A percentile compares a stretch with the other conserved stretches of the same genome.
phyloP scores from a whole-genome alignment of 2,797 vertebrate species.

The Micrastur ruficollis region DNA sequence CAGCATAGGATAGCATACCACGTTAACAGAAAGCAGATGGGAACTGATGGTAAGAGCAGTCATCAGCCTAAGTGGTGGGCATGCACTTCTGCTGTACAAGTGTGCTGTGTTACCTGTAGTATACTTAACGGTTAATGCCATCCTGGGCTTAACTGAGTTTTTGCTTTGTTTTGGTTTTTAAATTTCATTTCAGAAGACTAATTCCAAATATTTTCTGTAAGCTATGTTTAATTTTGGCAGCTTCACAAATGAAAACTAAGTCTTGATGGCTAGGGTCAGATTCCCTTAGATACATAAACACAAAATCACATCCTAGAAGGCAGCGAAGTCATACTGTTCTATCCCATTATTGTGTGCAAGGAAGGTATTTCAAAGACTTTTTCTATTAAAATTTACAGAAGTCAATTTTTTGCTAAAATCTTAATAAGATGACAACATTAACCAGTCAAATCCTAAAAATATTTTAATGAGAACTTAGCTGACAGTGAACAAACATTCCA shows the following conservation, averaged over 20 bases:
- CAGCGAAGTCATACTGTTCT: background rate
- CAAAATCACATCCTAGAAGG: background rate
- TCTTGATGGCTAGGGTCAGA: background rate
- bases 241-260: background rate
- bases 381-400: background rate
- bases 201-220: background rate
- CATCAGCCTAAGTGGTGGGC: background rate
- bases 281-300: background rate
- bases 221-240: background rate
- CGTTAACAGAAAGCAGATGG: background rate
- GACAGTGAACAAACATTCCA: background rate
- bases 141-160: background rate
- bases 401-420: background rate
- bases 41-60: background rate
- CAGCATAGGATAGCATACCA: rapidly evolving
- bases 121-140: background rate
- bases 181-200: background rate
- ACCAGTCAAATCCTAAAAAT: background rate
- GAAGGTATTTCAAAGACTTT: background rate
- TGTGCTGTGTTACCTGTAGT: background rate
- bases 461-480: background rate
- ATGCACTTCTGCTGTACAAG: background rate
- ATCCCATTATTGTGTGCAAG: background rate
- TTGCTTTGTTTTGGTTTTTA: background rate
- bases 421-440: background rate